Evolutionary conservation across 2,888 invertebrate species (phyloP).

Genomic region (Acheta domesticus): DNA sequence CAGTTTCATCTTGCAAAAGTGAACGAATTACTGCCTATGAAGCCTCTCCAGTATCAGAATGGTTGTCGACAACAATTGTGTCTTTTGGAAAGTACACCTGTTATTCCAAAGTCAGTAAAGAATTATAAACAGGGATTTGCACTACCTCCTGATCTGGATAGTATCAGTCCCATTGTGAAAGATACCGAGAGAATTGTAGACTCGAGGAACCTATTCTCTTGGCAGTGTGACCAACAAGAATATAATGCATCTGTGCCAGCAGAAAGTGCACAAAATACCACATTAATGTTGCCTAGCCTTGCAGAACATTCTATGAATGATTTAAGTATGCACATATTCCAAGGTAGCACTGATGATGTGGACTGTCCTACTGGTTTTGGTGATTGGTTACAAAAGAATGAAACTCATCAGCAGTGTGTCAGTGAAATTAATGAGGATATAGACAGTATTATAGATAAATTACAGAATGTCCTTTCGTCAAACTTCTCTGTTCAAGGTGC

Average conservation of each 20-base stretch:
- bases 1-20: constrained; percentile 20
- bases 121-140: constrained; percentile 5
- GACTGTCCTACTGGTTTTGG: constrained; percentile 22
- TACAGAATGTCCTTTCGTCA: constrained; percentile 67
- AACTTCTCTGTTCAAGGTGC: constrained; percentile 64
- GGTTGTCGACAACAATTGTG: not conserved
- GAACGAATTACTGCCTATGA: not conserved
- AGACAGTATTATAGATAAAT: constrained; percentile 64
- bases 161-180: constrained; percentile 32
- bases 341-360: not conserved
- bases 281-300: constrained; percentile 24
- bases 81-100: constrained; percentile 34
- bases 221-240: not conserved
- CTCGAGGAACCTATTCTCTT: constrained; percentile 5
- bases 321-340: constrained; percentile 28
- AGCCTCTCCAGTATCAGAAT: not conserved
- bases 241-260: not conserved
- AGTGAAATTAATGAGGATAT: constrained; percentile 53
- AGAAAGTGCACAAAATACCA: not conserved
- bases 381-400: constrained; percentile 30
- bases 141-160: not conserved
- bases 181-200: not conserved
- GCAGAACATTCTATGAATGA: constrained; percentile 27
- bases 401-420: constrained; percentile 24
- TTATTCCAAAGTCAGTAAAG: constrained; percentile 12